Evolutionary conservation across 2,888 invertebrate genomes (phyloP), one percentile per base, ranked within the genome.

Genomic region (Sphecodes monilicornis): DNA sequence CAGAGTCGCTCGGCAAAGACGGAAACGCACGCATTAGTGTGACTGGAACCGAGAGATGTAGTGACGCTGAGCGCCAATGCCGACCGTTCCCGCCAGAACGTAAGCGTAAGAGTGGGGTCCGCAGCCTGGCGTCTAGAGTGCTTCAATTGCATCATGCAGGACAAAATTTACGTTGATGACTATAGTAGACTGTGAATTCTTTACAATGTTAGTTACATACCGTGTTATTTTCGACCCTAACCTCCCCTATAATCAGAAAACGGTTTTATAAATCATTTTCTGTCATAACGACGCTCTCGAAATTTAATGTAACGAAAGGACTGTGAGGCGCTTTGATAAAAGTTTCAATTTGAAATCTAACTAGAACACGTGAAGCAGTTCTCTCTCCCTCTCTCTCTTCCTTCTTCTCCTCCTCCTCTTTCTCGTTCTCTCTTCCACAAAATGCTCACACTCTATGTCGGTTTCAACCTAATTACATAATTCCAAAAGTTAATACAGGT

Each of bases 401-500:
- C 18, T 32, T 2, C 5, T 22, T 5, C 18, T 22, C 22, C 6
- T 1, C 22, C 64, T 18, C 1, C 64, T 16, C 18, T 2, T 6
- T 32, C 18, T 5, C 64, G n/a, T n/a, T 18, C 32, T 6, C 6
- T 29, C 6, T 8, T 18, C 29, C 64, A 32, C 10, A 32, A 64
- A 66, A n/a, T 66, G 36, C 1, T 66, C 66, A 3, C 26, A 50
- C 29, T 26, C 26, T 8, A 32, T 26, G 60, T 80, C 26, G 32
- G 29, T 76, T 18, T 26, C 41, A 41, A 70, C 60, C 81, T 50
- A 80, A 70, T 80, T 82, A 64, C 22, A 18, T 8, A 26, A 16
- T 64, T 26, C 18, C 22, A 18, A 41, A 82, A 73, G 68, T 74
- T 80, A 60, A 80, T 70, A 29, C 26, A 26, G 60, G 64, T 70